Conservation (phyloP, 92 coral and sea anemone species). For the Metridium senile region DNA sequence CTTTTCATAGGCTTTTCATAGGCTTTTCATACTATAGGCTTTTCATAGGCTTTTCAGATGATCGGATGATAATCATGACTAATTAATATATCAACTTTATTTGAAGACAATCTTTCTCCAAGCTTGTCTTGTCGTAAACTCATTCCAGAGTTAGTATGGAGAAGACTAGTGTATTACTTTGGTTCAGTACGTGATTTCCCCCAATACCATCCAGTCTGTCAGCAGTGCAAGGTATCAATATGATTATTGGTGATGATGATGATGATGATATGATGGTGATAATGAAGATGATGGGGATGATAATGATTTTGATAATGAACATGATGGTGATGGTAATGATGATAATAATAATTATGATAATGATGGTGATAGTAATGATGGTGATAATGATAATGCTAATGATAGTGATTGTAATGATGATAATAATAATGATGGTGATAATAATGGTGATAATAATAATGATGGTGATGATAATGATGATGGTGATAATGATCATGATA, state of each 20-base stretch:
- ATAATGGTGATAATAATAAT: not conserved
- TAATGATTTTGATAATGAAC: not conserved
- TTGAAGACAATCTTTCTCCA: conserved; percentile 39
- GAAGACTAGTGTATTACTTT: conserved; percentile 77
- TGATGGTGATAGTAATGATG: not conserved
- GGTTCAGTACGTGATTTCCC: conserved; percentile 67
- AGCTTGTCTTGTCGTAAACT: conserved; percentile 70
- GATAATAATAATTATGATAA: not conserved
- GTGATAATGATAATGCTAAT: not conserved
- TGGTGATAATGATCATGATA: not conserved
- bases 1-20: too few relatives aligned
- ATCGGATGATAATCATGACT: too few relatives aligned
- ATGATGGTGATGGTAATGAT: not conserved
- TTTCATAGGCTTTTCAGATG: too few relatives aligned
- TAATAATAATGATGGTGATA: not conserved
- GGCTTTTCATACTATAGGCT: too few relatives aligned
- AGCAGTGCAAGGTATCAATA: conserved; percentile 52
- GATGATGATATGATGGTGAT: not conserved
- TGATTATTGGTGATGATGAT: not conserved
- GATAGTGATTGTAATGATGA: not conserved
- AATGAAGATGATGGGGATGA: not conserved
- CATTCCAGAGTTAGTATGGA: conserved; percentile 79
- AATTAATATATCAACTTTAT: too few relatives aligned
- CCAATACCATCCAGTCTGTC: conserved; percentile 58
- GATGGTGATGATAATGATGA: not conserved